Conservation (phyloP, 2,888 invertebrate species). For the Oasisia sp. region DNA sequence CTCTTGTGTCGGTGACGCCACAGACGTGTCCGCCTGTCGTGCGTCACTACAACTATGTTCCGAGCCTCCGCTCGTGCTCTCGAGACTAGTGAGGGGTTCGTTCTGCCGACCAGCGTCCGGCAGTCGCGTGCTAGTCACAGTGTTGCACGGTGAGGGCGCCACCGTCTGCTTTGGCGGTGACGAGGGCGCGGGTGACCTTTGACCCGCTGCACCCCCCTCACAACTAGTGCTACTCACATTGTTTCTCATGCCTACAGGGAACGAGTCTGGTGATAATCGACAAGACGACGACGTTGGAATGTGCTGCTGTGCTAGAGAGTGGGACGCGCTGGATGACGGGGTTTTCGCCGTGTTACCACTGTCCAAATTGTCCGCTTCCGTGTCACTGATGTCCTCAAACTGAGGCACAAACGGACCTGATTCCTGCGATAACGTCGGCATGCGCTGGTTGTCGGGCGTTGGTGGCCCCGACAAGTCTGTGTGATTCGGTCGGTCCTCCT, state of each 20-base stretch:
- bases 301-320: slow-evolving; percentile 1
- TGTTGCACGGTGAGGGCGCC: not conserved
- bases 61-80: not conserved
- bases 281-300: not conserved
- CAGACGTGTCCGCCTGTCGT: not conserved
- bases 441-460: not conserved
- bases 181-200: not conserved
- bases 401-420: slow-evolving; percentile 42
- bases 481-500: slow-evolving; percentile 17
- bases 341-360: slow-evolving; percentile 7
- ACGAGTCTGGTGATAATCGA: not conserved
- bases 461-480: not conserved
- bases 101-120: not conserved
- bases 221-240: slow-evolving; percentile 17
- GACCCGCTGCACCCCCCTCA: not conserved
- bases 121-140: slow-evolving; percentile 12
- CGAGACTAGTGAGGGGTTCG: not conserved
- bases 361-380: slow-evolving; percentile 43
- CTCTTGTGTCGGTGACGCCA: not conserved
- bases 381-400: slow-evolving; percentile 48
- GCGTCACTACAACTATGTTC: not conserved
- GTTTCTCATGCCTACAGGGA: not conserved
- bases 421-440: slow-evolving; percentile 33
- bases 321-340: not conserved
- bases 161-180: slow-evolving; percentile 10